Evolutionary conservation across 2,113 vertebrate genomes (phyloP), one percentile per base, ranked within the genome.

Genomic region (Rafetus swinhoei): DNA sequence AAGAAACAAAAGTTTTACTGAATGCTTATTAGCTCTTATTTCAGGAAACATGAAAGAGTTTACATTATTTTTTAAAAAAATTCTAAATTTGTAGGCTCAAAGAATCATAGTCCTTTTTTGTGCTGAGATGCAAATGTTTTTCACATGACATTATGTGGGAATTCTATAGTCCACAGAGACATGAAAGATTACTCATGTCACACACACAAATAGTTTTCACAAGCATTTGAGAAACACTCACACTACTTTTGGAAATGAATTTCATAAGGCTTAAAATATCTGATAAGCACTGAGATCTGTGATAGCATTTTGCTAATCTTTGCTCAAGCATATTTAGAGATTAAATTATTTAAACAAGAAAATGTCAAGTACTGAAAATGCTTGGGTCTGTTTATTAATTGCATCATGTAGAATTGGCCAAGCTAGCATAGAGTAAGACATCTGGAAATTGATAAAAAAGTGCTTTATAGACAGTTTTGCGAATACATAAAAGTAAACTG

Each of bases 311-410:
- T 90, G 85, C 94, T 86, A 85, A 55, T 82, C 87, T 93, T 85
- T 65, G 45, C 79, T 97, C 84, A 85, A 94, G 77, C 0, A 16
- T 90, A 84, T 92, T 97, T 91, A 92, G 39, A 85, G 52, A 91
- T 32, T 77, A 90, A 92, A 87, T 89, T 93, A 84, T 97, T 97
- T 93, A 81, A 84, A 76, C 84, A 93, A 88, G 56, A 84, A 96
- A 90, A 93, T 88, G 25, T 52, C 88, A 90, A 82, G 76, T 22
- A 80, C 18, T 81, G 56, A 8, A 84, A 65, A 92, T 93, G 80
- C 88, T 88, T 84, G 57, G 84, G 93, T 79, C n/a, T 52, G 62
- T 11, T 95, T 55, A 21, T 90, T 92, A 83, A 91, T 80, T 69
- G 69, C 82, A 19, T 88, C 86, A 89, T 80, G 85, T 10, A 14